phyloP scores from a whole-genome alignment of 1,140 invertebrate species.

The Araneus ventricosus region DNA sequence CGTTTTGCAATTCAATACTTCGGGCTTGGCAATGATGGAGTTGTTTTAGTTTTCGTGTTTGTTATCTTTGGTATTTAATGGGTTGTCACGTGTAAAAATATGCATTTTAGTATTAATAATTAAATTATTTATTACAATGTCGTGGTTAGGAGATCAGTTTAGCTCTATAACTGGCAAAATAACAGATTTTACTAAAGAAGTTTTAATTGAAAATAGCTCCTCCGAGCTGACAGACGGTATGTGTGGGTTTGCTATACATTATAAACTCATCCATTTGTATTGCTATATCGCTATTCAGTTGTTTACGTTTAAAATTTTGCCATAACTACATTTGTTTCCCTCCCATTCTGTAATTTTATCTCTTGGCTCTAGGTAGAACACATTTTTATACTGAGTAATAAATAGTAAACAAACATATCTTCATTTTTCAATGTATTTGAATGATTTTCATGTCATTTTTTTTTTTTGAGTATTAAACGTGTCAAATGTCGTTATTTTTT shows the following conservation, averaged over 20 bases:
- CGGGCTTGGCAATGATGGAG: not conserved
- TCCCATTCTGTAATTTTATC: no score
- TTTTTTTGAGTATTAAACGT: no score
- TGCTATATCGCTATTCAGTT: no score
- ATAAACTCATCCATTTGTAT: no score
- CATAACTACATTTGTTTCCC: no score
- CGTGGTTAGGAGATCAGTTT: slow-evolving; percentile 69
- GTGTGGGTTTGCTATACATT: not conserved
- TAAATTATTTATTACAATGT: slow-evolving; percentile 38
- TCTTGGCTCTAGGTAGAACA: no score
- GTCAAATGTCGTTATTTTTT: no score
- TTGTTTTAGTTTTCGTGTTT: slow-evolving; percentile 34
- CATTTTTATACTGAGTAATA: no score
- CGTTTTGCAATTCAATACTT: not conserved
- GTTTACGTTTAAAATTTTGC: no score
- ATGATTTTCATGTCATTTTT: no score
- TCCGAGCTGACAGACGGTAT: slow-evolving; percentile 42
- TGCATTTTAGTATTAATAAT: not conserved
- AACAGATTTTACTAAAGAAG: slow-evolving; percentile 61
- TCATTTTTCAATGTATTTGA: no score
- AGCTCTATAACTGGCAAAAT: slow-evolving; percentile 64
- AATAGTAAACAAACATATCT: no score
- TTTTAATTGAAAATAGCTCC: slow-evolving; percentile 28
- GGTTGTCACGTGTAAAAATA: slow-evolving; percentile 19
- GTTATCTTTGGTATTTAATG: not conserved